Base-by-base conservation (phyloP, 2,888 invertebrate species). In the Plagiodera versicolora region DNA sequence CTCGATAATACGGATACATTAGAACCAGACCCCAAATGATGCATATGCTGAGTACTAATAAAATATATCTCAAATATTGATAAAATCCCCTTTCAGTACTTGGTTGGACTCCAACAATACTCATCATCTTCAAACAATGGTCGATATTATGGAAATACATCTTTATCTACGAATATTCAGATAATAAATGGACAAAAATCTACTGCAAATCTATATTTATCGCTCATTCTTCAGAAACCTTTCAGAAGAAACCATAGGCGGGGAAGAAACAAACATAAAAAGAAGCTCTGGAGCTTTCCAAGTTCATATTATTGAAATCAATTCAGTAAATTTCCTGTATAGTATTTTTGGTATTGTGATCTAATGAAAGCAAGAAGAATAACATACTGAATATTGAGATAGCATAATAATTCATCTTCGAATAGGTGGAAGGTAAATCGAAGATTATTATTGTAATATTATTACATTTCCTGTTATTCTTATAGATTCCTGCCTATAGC, bases 131-230 rank as follows among this genome's bases (percentile, higher is more conserved):
- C 53, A 53, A 44, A 10, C 53, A 53, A 24, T 24, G 53, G 17
- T 53, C 44, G 10, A 53, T 53, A 44, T 53, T 53, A 24, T 53
- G 44, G 16, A 53, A 53, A 17, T 44, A 53, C 53, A 53, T 53
- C 39, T 52, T 52, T 14, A 39, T n/a, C 14, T 6, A 6, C 14
- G 4, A 14, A 39, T 39, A 14, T 39, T 39, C 39, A 14, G 14
- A 39, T 39, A 11, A 10, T 39, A 2, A 14, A 39, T 39, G 39
- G 3, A 9, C 6, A 10, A 14, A 14, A 14, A n/a, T 39, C 2
- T 3, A 39, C 39, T 4, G 6, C 14, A 4, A 3, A 39, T 39
- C n/a, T 39, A 39, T 39, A 14, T n/a, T 2, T 39, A 10, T 14
- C 14, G 3, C 39, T 39, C 14, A 10, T 32, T 39, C 6, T 24